Percentiles rank a stretch among this genome's conserved stretches.
phyloP scores from a whole-genome alignment of 2,797 vertebrate genomes.

The Thalassophryne amazonica region DNA sequence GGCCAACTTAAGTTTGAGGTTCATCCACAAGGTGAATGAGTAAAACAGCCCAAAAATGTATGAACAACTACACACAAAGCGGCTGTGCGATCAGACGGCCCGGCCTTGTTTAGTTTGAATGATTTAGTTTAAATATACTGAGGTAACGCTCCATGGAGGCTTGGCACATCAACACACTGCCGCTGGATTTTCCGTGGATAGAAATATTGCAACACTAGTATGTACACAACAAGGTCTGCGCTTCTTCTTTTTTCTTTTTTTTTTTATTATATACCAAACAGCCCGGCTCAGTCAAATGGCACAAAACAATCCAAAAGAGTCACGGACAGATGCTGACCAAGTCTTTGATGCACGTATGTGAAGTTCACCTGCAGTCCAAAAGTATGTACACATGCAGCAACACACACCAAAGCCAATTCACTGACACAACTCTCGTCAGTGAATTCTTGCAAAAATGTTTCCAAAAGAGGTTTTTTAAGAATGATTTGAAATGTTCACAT shows the following conservation, averaged over 20 bases:
- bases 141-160: slow-evolving; percentile 30
- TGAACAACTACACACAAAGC: too few species aligned
- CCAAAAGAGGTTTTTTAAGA: too few species aligned
- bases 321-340: slow-evolving; percentile 10
- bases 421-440: too few species aligned
- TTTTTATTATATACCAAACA: slow-evolving; percentile 7
- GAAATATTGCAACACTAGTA: slow-evolving; percentile 14
- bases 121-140: neutral
- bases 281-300: slow-evolving; percentile 16
- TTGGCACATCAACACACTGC: slow-evolving; percentile 29
- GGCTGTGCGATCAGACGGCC: too few species aligned
- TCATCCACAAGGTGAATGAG: too few species aligned
- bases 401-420: too few species aligned
- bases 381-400: too few species aligned
- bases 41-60: too few species aligned
- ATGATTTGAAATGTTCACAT: too few species aligned
- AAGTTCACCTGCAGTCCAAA: slow-evolving; percentile 1
- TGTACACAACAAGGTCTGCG: neutral
- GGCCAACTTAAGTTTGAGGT: too few species aligned
- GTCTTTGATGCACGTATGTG: slow-evolving; percentile 1
- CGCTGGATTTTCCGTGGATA: slow-evolving; percentile 4
- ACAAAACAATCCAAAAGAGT: slow-evolving; percentile 19
- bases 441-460: too few species aligned
- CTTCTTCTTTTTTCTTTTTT: too few species aligned
- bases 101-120: neutral